Conservation (phyloP, 2,113 vertebrate genomes). For the Cephalopholis sonnerati region DNA sequence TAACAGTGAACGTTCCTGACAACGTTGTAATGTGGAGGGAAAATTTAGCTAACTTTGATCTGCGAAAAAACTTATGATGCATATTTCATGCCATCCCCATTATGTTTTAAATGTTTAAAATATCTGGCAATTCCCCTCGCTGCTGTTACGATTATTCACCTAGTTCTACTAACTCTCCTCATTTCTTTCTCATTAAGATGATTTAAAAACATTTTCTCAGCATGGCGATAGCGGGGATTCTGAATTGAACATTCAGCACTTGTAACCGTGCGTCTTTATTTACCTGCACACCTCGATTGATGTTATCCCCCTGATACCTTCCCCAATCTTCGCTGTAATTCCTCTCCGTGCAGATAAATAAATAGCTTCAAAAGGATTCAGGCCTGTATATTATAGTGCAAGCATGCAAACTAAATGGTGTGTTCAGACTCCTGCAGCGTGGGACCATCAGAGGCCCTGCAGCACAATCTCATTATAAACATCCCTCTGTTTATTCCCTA, state of each 20-base stretch:
- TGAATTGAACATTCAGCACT: not conserved
- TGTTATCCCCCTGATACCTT: constrained; percentile 47
- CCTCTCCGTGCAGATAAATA: constrained; percentile 50
- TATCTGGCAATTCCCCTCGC: not conserved
- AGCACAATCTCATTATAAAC: constrained; percentile 77
- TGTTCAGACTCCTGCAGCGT: constrained; percentile 50
- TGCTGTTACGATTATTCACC: not conserved
- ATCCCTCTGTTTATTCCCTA: constrained; percentile 72
- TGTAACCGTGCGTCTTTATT: constrained; percentile 48
- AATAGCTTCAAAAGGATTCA: constrained; percentile 65
- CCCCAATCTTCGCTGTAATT: constrained; percentile 31
- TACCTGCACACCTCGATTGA: constrained; percentile 53
- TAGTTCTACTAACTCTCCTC: not conserved
- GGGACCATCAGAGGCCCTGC: constrained; percentile 63
- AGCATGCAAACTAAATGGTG: constrained; percentile 63
- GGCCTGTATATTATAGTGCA: constrained; percentile 37
- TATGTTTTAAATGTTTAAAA: constrained; percentile 18
- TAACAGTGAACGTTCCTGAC: not conserved
- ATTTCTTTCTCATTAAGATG: constrained; percentile 9
- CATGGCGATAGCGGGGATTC: not conserved
- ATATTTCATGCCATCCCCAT: constrained; percentile 5
- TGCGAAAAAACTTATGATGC: not conserved
- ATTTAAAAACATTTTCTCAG: not conserved
- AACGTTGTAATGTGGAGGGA: not conserved
- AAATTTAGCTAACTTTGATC: not conserved